These are phyloP conservation scores for Macroglossus sobrinus DNA, from an alignment of 2,113 vertebrate species.

Conservation along the genomic window DNA sequence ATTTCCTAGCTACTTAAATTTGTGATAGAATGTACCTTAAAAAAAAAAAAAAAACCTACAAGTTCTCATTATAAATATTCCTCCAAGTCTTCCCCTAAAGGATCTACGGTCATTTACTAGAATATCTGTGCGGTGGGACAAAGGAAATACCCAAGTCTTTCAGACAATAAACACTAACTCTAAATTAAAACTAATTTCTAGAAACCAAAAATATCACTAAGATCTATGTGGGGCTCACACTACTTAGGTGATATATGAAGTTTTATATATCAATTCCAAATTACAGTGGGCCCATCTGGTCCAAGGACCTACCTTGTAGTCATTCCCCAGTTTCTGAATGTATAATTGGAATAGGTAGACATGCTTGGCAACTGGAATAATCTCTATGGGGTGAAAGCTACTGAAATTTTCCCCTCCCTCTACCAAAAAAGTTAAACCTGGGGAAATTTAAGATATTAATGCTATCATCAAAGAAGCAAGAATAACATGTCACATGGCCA, in stretches of 20 bases:
- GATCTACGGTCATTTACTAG: not conserved
- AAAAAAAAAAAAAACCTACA: not conserved
- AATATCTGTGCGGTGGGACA: not conserved
- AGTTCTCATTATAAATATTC: not conserved
- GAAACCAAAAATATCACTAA: not conserved
- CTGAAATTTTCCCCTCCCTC: not conserved
- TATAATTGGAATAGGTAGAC: not conserved
- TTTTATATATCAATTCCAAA: not conserved
- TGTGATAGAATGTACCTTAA: not conserved
- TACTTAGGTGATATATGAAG: no score
- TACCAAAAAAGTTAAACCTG: not conserved
- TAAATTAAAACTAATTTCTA: not conserved
- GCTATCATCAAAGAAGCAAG: not conserved
- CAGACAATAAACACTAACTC: not conserved
- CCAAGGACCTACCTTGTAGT: not conserved
- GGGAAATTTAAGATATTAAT: not conserved
- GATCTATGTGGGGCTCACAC: not conserved
- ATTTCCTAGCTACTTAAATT: constrained; percentile 16
- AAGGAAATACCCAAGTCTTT: not conserved
- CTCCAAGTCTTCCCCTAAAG: not conserved
- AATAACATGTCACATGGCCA: not conserved
- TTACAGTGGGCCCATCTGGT: not conserved
- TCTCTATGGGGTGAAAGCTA: not conserved
- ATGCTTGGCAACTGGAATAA: not conserved
- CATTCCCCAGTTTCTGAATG: not conserved